Conservation (phyloP, 2,888 invertebrate species). For the Xylota segnis region DNA sequence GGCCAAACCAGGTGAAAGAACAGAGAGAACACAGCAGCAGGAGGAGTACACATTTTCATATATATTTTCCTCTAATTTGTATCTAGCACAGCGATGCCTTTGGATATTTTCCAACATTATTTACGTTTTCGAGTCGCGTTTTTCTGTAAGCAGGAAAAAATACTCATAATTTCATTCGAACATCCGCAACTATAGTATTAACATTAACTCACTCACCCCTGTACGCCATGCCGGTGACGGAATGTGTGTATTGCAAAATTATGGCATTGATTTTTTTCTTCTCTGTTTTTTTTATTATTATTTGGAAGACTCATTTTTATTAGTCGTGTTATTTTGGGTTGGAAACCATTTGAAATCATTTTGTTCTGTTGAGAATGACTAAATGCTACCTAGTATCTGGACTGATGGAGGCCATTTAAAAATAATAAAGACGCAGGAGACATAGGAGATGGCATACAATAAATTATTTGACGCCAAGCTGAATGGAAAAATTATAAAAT, state of each 20-base stretch:
- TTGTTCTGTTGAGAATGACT: background rate
- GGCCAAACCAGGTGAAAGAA: constrained; percentile 44
- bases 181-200: background rate
- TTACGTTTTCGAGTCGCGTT: constrained; percentile 61
- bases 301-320: constrained; percentile 7
- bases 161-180: background rate
- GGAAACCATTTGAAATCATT: constrained; percentile 20
- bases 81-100: constrained; percentile 24
- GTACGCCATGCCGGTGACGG: constrained; percentile 4
- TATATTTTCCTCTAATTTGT: constrained; percentile 38
- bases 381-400: constrained; percentile 29
- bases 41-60: constrained; percentile 28
- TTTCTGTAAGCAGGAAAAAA: constrained; percentile 31
- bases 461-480: constrained; percentile 47
- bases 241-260: constrained; percentile 65
- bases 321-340: constrained; percentile 42
- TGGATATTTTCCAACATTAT: constrained; percentile 72
- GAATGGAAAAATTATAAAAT: constrained; percentile 15
- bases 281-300: background rate
- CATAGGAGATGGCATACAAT: constrained; percentile 7
- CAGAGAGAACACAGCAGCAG: background rate
- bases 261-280: constrained; percentile 58
- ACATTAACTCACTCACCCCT: constrained; percentile 6
- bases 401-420: constrained; percentile 43
- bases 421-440: constrained; percentile 36